Conservation (phyloP, 2,888 invertebrate species). For the Mythimna impura region DNA sequence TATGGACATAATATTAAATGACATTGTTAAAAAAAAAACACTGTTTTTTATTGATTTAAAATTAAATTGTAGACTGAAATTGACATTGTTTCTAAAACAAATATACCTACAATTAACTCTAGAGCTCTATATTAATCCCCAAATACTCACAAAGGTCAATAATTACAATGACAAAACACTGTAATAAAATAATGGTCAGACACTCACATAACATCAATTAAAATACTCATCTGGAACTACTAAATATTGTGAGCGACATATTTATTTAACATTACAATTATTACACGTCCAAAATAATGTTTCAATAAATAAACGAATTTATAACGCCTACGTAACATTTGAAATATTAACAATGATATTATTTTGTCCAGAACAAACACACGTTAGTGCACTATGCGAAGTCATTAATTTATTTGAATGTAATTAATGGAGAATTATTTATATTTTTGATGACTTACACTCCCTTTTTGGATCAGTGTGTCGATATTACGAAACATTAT, state of each 20-base stretch:
- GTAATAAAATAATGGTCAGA: slow-evolving; percentile 19
- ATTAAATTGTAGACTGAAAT: neutral
- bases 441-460: slow-evolving; percentile 27
- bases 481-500: neutral
- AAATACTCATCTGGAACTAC: slow-evolving; percentile 54
- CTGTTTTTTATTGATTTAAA: neutral
- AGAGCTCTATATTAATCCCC: neutral
- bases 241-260: slow-evolving; percentile 41
- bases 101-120: neutral
- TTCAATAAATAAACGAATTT: slow-evolving; percentile 71
- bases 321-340: slow-evolving; percentile 41
- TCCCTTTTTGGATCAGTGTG: slow-evolving; percentile 11
- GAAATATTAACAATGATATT: slow-evolving; percentile 54
- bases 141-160: slow-evolving; percentile 6
- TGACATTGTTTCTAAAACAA: fast-evolving
- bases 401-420: slow-evolving; percentile 49
- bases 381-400: slow-evolving; percentile 47
- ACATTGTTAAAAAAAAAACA: neutral
- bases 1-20: neutral
- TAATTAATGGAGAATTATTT: slow-evolving; percentile 44
- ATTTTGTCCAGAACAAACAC: slow-evolving; percentile 63
- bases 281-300: slow-evolving; percentile 54
- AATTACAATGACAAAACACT: slow-evolving; percentile 35
- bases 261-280: slow-evolving; percentile 58
- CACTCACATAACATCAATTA: slow-evolving; percentile 44